These are phyloP conservation scores for Ictidomys tridecemlineatus DNA, from an alignment of 2,113 vertebrate species.

Conservation along the genomic window DNA sequence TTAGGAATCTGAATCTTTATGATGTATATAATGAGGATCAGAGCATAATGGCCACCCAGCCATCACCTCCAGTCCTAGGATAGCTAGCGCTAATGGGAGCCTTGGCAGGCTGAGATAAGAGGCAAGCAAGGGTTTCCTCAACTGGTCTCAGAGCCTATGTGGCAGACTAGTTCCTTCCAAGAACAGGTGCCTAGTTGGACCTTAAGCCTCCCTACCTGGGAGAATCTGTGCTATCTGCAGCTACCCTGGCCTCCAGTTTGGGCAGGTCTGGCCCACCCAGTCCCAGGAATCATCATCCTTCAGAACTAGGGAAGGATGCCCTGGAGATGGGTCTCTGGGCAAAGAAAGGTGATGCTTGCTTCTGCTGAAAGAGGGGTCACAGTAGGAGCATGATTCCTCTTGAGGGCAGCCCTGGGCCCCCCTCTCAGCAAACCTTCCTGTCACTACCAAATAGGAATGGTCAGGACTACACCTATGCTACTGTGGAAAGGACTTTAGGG, in stretches of 20 bases:
- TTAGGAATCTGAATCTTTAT: not conserved
- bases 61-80: not conserved
- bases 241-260: not conserved
- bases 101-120: not conserved
- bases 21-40: not conserved
- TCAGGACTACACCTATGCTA: not conserved
- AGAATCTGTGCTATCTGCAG: not conserved
- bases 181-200: not conserved
- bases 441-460: not conserved
- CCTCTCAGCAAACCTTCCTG: not conserved
- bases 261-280: not conserved
- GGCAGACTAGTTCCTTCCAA: conserved; percentile 28
- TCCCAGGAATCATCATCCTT: not conserved
- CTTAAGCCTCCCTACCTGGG: not conserved
- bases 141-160: not conserved
- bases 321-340: not conserved
- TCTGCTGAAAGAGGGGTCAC: not conserved
- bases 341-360: conserved; percentile 14
- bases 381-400: not conserved
- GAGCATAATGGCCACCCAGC: not conserved
- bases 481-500: not conserved
- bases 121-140: not conserved
- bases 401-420: no score
- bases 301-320: not conserved
- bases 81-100: not conserved